Evolutionary conservation across 2,113 vertebrate species (phyloP).

Genomic region (Oplegnathus fasciatus): DNA sequence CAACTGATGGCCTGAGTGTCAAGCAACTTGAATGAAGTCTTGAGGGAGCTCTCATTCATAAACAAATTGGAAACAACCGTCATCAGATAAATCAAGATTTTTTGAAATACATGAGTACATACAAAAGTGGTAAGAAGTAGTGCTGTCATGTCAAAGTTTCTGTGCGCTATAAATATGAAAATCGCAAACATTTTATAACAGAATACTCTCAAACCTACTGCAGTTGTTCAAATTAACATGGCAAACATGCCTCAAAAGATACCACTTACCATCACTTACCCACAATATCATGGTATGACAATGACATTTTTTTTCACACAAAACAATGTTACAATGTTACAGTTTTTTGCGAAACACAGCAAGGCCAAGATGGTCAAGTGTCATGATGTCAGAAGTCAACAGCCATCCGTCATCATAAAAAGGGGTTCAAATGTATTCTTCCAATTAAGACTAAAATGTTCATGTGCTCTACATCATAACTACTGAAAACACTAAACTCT

Average conservation of each 20-base stretch:
- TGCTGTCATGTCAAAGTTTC: constrained; percentile 39
- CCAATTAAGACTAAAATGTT: constrained; percentile 61
- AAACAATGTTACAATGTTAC: constrained; percentile 53
- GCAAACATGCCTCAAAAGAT: constrained; percentile 31
- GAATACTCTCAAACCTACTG: constrained; percentile 42
- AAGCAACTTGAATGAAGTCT: constrained; percentile 52
- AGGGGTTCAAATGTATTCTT: constrained; percentile 52
- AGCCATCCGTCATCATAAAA: constrained; percentile 58
- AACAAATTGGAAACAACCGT: constrained; percentile 49
- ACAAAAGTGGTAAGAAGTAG: constrained; percentile 48
- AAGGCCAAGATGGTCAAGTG: constrained; percentile 77
- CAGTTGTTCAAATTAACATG: constrained; percentile 27
- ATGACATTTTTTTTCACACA: constrained; percentile 44
- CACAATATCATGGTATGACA: constrained; percentile 53
- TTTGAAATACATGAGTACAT: constrained; percentile 53
- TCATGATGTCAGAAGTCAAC: constrained; percentile 56
- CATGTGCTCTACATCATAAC: constrained; percentile 69
- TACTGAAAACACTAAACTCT: constrained; percentile 71
- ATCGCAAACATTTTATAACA: constrained; percentile 33
- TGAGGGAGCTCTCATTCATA: constrained; percentile 54
- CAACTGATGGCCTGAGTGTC: constrained; percentile 48
- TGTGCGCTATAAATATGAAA: constrained; percentile 57
- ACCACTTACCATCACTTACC: constrained; percentile 36
- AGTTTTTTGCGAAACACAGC: constrained; percentile 48
- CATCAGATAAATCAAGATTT: constrained; percentile 44